Evolutionary conservation across 2,113 vertebrate species (phyloP).

Genomic region (Phodopus roborovskii): DNA sequence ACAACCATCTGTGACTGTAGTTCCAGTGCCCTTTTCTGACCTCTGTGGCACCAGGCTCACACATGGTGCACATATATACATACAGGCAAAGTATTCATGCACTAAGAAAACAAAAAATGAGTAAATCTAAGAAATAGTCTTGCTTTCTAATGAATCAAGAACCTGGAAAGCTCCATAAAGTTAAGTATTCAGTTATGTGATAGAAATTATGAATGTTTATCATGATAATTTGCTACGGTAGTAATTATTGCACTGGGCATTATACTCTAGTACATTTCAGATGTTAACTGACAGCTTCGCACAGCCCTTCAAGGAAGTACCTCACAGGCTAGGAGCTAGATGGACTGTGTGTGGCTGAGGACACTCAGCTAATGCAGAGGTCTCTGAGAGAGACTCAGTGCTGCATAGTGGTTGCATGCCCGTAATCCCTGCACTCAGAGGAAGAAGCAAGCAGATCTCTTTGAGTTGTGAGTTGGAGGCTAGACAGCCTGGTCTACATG

Average conservation of each 20-base stretch:
- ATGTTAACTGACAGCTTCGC: not conserved
- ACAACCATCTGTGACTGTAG: not conserved
- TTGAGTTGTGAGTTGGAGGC: not conserved
- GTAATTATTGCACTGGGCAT: not conserved
- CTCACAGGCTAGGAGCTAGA: conserved; percentile 4
- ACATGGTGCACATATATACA: too few relatives aligned
- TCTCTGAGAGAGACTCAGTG: not conserved
- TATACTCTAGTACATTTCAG: not conserved
- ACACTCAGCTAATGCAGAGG: not conserved
- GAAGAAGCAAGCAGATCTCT: not conserved
- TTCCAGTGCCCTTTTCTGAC: not conserved
- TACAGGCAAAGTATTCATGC: not conserved
- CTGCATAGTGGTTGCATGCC: not conserved
- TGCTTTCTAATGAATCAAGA: not conserved
- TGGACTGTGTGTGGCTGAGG: not conserved
- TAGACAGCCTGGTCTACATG: not conserved
- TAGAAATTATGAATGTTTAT: conserved; percentile 22
- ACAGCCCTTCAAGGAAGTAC: not conserved
- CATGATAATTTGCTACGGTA: not conserved
- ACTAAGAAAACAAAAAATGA: not conserved
- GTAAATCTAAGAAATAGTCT: not conserved
- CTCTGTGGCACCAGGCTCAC: not conserved
- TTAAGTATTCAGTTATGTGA: not conserved
- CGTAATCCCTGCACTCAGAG: not conserved
- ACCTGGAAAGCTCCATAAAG: not conserved